Base-by-base conservation (phyloP, 1,140 invertebrate genomes). In the Pachypsylla venusta region DNA sequence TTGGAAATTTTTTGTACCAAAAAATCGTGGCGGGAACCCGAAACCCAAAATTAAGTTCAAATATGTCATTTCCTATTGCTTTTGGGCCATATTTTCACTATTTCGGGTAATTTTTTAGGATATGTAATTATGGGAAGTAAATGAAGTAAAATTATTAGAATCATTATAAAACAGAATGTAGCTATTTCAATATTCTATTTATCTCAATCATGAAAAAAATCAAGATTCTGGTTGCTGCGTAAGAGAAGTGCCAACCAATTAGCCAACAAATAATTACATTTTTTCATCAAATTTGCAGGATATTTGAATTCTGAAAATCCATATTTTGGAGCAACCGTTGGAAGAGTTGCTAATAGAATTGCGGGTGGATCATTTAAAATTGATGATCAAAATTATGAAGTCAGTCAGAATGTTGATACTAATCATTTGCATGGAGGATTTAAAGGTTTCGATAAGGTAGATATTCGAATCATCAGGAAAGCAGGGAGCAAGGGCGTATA, bases 391-490 rank as follows among this genome's bases (percentile, higher is more conserved):
- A 72, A 73, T 1, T 87, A 88, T 66, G 67, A 78, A 20, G 70
- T 96, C 12, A 77, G 77, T 1, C 77, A 79, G 35, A 97, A 96
- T 67, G 79, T 78, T 27, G 79, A 78, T 1, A 70, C 76, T 7
- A 81, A 91, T 68, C 82, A 82, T 66, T 73, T 94, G 7, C 92
- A 97, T 72, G 93, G 93, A 5, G 93, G 93, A 0, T 70, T 80
- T 1, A 74, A 79, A 58, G 90, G 91, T 0, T 96, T 93, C 76
- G 83, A 89, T 69, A 87, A 87, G 71, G 87, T 89, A 39, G 26
- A 27, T 35, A 19, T 58, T 25, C 13, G 30, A 61, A n/a, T n/a
- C n/a, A n/a, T n/a, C n/a, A 12, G 2, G n/a, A 26, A 24, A 2
- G 25, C 39, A 3, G 25, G 1, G 25, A 54, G 53, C 1, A 24